These are phyloP conservation scores for Colistium nudipinnis DNA, from an alignment of 2,113 vertebrate genomes.

Conservation along the genomic window DNA sequence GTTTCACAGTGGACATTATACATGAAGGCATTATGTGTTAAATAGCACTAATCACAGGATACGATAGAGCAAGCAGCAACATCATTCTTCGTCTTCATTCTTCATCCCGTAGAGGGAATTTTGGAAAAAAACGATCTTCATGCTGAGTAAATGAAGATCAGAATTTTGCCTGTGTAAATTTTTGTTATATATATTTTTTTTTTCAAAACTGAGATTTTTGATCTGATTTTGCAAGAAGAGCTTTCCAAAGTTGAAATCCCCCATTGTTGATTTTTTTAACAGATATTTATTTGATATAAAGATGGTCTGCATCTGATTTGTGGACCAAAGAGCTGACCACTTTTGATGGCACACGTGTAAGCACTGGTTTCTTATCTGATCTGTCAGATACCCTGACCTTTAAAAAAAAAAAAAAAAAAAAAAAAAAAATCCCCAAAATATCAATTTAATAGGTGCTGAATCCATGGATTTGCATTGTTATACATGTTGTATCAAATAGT, in stretches of 20 bases:
- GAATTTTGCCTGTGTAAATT: neutral
- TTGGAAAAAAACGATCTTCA: neutral
- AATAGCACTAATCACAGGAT: neutral
- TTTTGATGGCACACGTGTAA: neutral
- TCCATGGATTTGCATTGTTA: neutral
- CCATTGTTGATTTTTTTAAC: too few relatives aligned
- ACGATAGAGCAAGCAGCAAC: neutral
- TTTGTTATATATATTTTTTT: too few relatives aligned
- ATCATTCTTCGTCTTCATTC: neutral
- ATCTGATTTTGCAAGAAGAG: neutral
- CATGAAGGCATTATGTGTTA: neutral
- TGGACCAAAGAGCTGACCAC: too few relatives aligned
- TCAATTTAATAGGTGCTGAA: neutral
- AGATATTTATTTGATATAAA: too few relatives aligned
- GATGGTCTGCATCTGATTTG: too few relatives aligned
- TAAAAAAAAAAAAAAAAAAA: too few relatives aligned
- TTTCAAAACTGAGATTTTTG: neutral
- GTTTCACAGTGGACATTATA: neutral
- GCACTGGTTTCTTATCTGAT: neutral
- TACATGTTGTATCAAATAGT: neutral
- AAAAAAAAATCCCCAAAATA: too few relatives aligned
- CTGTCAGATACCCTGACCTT: neutral
- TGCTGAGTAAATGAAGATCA: neutral
- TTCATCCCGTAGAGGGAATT: neutral
- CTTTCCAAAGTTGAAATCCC: neutral